Percentiles rank a stretch among this genome's conserved stretches.
These are phyloP conservation scores for Austrolebias charrua DNA, from an alignment of 2,797 vertebrate genomes.

Conservation along the genomic window DNA sequence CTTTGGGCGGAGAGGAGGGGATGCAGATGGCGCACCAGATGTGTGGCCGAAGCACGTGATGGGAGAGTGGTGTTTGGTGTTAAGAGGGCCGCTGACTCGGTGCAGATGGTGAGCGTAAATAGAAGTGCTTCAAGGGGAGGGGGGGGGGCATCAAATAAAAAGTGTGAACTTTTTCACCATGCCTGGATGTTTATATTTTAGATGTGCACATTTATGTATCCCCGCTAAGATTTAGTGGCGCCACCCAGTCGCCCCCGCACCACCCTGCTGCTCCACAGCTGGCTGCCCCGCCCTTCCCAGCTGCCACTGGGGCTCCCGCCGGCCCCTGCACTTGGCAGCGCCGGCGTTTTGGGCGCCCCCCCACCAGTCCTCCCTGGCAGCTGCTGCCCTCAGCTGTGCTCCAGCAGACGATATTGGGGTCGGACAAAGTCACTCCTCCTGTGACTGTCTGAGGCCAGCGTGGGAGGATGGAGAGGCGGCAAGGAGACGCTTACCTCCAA, in stretches of 20 bases:
- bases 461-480: conserved; percentile 67
- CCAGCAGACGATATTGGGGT: conserved; percentile 78
- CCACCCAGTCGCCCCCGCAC: conserved; percentile 66
- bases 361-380: conserved; percentile 80
- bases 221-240: conserved; percentile 67
- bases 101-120: conserved; percentile 37
- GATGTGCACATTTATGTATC: conserved; percentile 32
- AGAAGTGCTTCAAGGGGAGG: conserved; percentile 6
- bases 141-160: conserved; percentile 9
- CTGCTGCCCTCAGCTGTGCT: conserved; percentile 79
- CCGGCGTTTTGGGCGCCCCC: conserved; percentile 77
- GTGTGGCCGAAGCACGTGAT: conserved; percentile 78
- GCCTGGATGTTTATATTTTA: conserved; percentile 24
- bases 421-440: conserved; percentile 84
- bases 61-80: conserved; percentile 62
- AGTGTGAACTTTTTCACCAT: conserved; percentile 31
- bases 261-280: conserved; percentile 84
- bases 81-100: conserved; percentile 56
- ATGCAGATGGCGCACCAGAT: conserved; percentile 83
- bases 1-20: conserved; percentile 53
- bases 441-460: conserved; percentile 72
- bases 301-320: conserved; percentile 82
- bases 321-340: conserved; percentile 77
- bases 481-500: conserved; percentile 54
- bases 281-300: conserved; percentile 82